Percentiles rank a stretch among this genome's conserved stretches.
phyloP scores from a whole-genome alignment of 2,797 vertebrate genomes.

The Alca torda region DNA sequence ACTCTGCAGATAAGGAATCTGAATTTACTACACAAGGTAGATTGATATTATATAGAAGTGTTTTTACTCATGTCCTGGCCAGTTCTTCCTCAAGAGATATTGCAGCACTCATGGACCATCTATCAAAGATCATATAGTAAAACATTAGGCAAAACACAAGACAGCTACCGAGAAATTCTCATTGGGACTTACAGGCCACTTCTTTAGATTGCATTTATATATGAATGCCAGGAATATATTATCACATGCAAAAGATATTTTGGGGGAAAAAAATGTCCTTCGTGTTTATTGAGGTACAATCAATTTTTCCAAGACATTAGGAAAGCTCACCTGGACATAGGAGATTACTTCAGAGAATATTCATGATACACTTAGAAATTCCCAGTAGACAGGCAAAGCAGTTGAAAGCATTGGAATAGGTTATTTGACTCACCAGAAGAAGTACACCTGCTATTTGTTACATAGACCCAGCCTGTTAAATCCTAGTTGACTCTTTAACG shows the following conservation, averaged over 20 bases:
- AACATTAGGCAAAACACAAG: conserved; percentile 23
- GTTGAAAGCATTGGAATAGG: not conserved
- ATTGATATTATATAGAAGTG: not conserved
- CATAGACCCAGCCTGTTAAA: not conserved
- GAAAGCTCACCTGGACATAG: not conserved
- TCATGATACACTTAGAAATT: not conserved
- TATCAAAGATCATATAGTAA: not conserved
- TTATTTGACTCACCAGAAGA: not conserved
- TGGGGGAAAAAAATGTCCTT: not conserved
- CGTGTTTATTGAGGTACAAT: not conserved
- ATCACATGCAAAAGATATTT: not conserved
- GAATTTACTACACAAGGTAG: not conserved
- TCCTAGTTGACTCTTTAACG: not conserved
- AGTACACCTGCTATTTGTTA: not conserved
- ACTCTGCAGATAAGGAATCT: not conserved
- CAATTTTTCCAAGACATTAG: not conserved
- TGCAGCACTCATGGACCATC: not conserved
- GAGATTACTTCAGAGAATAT: not conserved
- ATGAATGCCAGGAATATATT: not conserved
- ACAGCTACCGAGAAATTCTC: conserved; percentile 12
- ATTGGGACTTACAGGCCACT: not conserved
- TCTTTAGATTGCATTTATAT: not conserved
- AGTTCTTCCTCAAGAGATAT: not conserved
- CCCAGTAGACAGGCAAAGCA: not conserved
- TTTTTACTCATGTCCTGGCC: not conserved